Evolutionary conservation across 2,888 invertebrate species (phyloP), one percentile per base, ranked within the genome.

Genomic region (Ptychoptera albimana): DNA sequence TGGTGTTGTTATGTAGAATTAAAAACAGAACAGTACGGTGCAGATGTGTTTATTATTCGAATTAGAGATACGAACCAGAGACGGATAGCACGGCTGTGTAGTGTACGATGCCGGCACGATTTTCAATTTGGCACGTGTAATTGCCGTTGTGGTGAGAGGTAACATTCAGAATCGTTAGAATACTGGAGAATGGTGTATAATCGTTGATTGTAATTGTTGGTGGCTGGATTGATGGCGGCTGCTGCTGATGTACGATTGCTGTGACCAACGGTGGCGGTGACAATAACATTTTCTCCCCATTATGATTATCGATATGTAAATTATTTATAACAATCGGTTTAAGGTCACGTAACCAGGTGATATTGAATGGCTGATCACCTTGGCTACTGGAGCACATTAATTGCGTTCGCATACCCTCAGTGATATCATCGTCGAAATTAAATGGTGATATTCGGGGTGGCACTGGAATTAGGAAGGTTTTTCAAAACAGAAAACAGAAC

Each of bases 361-460:
- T 70, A 60, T 70, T 71, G 55, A 71, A 68, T 31, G 71, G 71
- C 55, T 69, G 70, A 57, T 71, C 71, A 46, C 71, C 71, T 60
- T 71, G 69, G 58, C 71, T 72, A 51, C 71, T 69, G 45, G 71
- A 66, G 59, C 73, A 73, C 68, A 73, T 71, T 49, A 73, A 61
- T 66, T 85, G 84, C 54, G 79, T 82, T 50, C 83, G 77, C 70
- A 84, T 82, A 53, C 84, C 85, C 60, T 80, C 79, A 60, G 76
- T 78, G 57, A 84, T 75, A 57, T 82, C 79, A 55, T 75, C 73
- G 63, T 82, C 83, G 67, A 85, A 84, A 66, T 76, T 75, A 70
- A 85, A 85, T 57, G 84, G 83, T 61, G 75, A 79, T 66, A 86
- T 82, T 64, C 77, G 79, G 60, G 85, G 85, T 57, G 78, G 67